Conservation (phyloP, 2,797 vertebrate genomes). For the Halcyon chelicuti region DNA sequence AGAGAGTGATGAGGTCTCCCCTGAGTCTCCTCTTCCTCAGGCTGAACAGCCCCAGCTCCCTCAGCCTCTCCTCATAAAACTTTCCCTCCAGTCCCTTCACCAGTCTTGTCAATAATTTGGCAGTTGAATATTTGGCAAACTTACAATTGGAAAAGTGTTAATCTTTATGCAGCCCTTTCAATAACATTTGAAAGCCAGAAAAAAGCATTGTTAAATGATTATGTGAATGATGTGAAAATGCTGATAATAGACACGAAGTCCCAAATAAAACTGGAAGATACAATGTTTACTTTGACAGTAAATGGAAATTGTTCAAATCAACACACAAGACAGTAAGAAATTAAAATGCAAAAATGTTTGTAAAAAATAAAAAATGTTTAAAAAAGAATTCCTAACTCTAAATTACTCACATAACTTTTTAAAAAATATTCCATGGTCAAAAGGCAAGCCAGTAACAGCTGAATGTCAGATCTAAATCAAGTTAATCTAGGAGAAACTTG, state of each 20-base stretch:
- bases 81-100: too few relatives aligned
- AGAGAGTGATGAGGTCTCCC: too few relatives aligned
- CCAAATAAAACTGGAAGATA: not conserved
- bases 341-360: not conserved
- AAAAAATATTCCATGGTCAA: not conserved
- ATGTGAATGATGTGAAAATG: not conserved
- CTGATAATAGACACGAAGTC: not conserved
- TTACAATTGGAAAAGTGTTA: constrained; percentile 16
- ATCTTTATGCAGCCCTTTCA: not conserved
- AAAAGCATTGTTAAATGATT: not conserved
- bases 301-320: not conserved
- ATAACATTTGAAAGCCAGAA: not conserved
- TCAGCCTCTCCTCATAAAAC: too few relatives aligned
- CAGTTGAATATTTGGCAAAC: not conserved
- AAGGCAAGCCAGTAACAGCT: not conserved
- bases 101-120: not conserved
- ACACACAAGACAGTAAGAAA: not conserved
- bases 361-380: not conserved
- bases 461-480: not conserved
- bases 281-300: not conserved
- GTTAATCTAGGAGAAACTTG: not conserved
- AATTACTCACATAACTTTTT: not conserved
- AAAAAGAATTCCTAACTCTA: not conserved
- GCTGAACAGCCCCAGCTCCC: too few relatives aligned
- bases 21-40: too few relatives aligned